phyloP scores from a whole-genome alignment of 2,113 vertebrate genomes.

The Ailurus styani region DNA sequence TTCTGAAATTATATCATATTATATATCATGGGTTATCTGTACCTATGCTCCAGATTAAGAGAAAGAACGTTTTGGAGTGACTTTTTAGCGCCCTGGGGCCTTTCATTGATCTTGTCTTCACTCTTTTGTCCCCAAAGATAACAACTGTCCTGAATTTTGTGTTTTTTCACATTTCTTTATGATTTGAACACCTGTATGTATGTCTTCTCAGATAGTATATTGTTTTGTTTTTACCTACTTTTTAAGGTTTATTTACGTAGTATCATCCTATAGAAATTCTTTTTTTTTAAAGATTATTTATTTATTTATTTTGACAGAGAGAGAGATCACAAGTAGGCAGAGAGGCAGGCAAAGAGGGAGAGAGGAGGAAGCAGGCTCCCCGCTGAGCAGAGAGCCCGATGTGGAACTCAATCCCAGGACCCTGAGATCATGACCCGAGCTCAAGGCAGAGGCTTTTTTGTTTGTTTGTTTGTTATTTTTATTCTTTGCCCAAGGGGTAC shows the following conservation, averaged over 20 bases:
- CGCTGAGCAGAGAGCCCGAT: no score
- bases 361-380: no score
- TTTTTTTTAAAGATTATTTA: no score
- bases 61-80: no score
- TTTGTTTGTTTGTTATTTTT: no score
- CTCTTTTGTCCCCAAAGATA: not conserved
- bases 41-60: not conserved
- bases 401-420: no score
- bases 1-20: not conserved
- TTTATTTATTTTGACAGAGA: no score
- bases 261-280: not conserved
- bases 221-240: not conserved
- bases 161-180: not conserved
- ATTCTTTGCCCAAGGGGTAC: no score
- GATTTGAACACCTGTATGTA: not conserved
- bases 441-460: no score
- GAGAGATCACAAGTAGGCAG: no score
- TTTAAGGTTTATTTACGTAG: constrained; percentile 30
- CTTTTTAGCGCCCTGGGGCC: not conserved
- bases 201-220: not conserved
- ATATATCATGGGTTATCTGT: not conserved
- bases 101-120: not conserved
- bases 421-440: no score
- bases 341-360: no score
- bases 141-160: not conserved